These are phyloP conservation scores for Pachyramphus minor DNA, from an alignment of 2,113 vertebrate species.

Conservation along the genomic window DNA sequence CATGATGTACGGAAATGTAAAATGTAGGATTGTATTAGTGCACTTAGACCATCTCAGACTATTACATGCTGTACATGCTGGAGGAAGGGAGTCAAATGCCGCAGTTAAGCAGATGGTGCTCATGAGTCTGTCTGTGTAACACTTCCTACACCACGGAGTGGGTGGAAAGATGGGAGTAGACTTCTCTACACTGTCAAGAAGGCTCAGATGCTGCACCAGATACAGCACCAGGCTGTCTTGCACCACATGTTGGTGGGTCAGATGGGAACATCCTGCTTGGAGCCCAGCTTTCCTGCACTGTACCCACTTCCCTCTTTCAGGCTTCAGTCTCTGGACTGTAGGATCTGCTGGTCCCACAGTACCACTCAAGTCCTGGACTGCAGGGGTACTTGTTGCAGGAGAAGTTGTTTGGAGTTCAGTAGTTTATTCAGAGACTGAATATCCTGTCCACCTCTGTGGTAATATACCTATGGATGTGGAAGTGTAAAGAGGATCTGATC, in stretches of 20 bases:
- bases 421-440: background rate
- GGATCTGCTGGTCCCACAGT: background rate
- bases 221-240: background rate
- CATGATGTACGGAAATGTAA: background rate
- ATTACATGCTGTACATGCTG: background rate
- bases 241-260: background rate
- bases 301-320: background rate
- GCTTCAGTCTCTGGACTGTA: background rate
- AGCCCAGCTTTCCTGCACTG: background rate
- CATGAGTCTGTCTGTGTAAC: constrained; percentile 27
- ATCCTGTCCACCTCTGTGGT: background rate
- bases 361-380: background rate
- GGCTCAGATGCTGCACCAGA: background rate
- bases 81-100: background rate
- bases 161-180: background rate
- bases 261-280: background rate
- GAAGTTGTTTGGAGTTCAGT: background rate
- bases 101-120: constrained; percentile 37
- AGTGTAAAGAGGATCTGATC: background rate
- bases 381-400: background rate
- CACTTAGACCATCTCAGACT: background rate
- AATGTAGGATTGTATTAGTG: background rate
- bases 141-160: background rate
- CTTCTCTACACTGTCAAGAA: background rate
- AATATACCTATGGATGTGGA: background rate